A percentile compares a stretch with the other conserved stretches of the same genome.
Conservation (phyloP, 2,888 invertebrate genomes). For the Yponomeuta evonymella region DNA sequence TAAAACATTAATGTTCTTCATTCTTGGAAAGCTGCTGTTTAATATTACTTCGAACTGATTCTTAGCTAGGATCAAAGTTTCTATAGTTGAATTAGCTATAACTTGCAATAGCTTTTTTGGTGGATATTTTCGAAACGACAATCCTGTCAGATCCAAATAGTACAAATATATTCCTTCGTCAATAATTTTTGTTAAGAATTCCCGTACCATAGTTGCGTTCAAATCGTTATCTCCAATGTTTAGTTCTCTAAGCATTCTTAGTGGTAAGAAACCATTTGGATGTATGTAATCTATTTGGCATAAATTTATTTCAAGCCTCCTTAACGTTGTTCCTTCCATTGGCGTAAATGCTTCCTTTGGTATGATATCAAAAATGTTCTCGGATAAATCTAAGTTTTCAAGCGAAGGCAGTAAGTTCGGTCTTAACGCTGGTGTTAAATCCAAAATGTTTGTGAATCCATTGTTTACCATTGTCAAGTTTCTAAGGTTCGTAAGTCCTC, state of each 20-base stretch:
- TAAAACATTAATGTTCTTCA: slow-evolving; percentile 71
- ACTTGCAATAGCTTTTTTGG: slow-evolving; percentile 63
- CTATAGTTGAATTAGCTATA: slow-evolving; percentile 69
- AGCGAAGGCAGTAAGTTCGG: slow-evolving; percentile 61
- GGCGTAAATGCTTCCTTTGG: slow-evolving; percentile 55
- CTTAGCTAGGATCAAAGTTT: slow-evolving; percentile 58
- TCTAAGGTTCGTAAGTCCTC: slow-evolving; percentile 65
- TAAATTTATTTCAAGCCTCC: slow-evolving; percentile 64
- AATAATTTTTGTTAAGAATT: slow-evolving; percentile 52
- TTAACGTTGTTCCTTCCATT: slow-evolving; percentile 60
- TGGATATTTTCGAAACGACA: slow-evolving; percentile 70
- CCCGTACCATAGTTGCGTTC: slow-evolving; percentile 53
- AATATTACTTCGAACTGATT: slow-evolving; percentile 76
- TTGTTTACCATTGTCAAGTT: slow-evolving; percentile 73
- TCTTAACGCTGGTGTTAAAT: slow-evolving; percentile 59
- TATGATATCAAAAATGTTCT: slow-evolving; percentile 68
- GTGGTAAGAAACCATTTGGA: slow-evolving; percentile 61
- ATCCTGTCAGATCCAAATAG: slow-evolving; percentile 65
- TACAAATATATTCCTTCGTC: slow-evolving; percentile 54
- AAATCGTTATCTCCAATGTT: slow-evolving; percentile 74
- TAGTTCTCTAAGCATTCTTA: slow-evolving; percentile 60
- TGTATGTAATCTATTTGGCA: slow-evolving; percentile 74
- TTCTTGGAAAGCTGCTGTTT: slow-evolving; percentile 69
- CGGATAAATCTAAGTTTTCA: slow-evolving; percentile 64
- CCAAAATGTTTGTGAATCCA: slow-evolving; percentile 61